Conservation (phyloP, 2,888 invertebrate species). For the Lasioglossum lativentre region DNA sequence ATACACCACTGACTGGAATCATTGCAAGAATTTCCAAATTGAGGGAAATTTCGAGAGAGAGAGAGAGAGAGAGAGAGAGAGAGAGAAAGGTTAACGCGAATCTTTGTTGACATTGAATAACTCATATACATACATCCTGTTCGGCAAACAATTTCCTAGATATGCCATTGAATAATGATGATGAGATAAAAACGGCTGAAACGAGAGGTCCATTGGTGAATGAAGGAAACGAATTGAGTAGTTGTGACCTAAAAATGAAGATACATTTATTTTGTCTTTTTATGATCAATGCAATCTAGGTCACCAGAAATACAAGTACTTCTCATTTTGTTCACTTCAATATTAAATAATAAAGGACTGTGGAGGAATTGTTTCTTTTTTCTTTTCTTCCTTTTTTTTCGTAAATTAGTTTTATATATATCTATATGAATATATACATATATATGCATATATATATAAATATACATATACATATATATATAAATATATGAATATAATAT, state of each 20-base stretch:
- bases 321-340: constrained; percentile 77
- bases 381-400: constrained; percentile 74
- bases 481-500: constrained; percentile 79
- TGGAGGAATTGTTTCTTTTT: constrained; percentile 81
- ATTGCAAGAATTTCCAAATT: constrained; percentile 42
- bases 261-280: constrained; percentile 91
- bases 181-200: constrained; percentile 63
- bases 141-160: constrained; percentile 61
- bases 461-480: constrained; percentile 77
- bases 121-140: constrained; percentile 54
- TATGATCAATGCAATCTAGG: constrained; percentile 86
- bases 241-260: constrained; percentile 90
- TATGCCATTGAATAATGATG: constrained; percentile 57
- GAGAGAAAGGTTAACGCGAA: constrained; percentile 62
- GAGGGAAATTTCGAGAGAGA: constrained; percentile 48
- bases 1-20: constrained; percentile 43
- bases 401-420: constrained; percentile 79
- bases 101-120: constrained; percentile 53
- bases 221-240: constrained; percentile 81
- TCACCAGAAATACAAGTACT: constrained; percentile 85
- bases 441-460: constrained; percentile 81
- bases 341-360: constrained; percentile 83
- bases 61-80: constrained; percentile 31
- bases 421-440: constrained; percentile 69
- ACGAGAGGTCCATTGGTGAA: constrained; percentile 72